Evolutionary conservation across 2,888 invertebrate species (phyloP).

Genomic region (Epinotia bilunana): DNA sequence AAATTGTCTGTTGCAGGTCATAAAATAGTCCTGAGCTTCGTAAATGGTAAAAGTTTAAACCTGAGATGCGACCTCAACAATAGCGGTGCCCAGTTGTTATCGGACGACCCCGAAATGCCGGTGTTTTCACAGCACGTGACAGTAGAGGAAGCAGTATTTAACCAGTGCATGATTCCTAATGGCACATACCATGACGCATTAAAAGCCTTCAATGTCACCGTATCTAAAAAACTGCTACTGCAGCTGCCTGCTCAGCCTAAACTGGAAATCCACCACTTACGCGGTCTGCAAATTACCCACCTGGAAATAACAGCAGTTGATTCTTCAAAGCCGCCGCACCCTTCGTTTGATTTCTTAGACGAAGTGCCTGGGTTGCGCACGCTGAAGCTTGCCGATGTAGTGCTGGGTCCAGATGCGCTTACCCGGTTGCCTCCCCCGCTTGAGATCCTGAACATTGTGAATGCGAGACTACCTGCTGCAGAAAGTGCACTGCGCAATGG

Average conservation of each 20-base stretch:
- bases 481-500: slow-evolving; percentile 39
- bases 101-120: slow-evolving; percentile 31
- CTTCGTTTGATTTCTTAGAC: slow-evolving; percentile 10
- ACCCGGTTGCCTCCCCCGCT: slow-evolving; percentile 7
- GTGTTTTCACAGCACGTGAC: slow-evolving; percentile 8
- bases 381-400: slow-evolving; percentile 12
- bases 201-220: slow-evolving; percentile 26
- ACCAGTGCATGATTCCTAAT: slow-evolving; percentile 21
- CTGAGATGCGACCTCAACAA: slow-evolving; percentile 20
- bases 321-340: background rate
- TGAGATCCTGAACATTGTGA: slow-evolving; percentile 1
- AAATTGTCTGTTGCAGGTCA: slow-evolving; percentile 13
- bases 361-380: slow-evolving; percentile 6
- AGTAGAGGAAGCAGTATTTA: slow-evolving; percentile 2
- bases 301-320: slow-evolving; percentile 13
- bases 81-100: background rate
- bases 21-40: background rate
- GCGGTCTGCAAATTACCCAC: slow-evolving; percentile 5
- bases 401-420: background rate
- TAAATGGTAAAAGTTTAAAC: slow-evolving; percentile 1
- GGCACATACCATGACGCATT: slow-evolving; percentile 24
- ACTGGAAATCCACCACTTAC: slow-evolving; percentile 9
- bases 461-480: slow-evolving; percentile 28
- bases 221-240: slow-evolving; percentile 6
- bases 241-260: slow-evolving; percentile 7